These are phyloP conservation scores for Conger conger DNA, from an alignment of 2,113 vertebrate species.

Conservation along the genomic window DNA sequence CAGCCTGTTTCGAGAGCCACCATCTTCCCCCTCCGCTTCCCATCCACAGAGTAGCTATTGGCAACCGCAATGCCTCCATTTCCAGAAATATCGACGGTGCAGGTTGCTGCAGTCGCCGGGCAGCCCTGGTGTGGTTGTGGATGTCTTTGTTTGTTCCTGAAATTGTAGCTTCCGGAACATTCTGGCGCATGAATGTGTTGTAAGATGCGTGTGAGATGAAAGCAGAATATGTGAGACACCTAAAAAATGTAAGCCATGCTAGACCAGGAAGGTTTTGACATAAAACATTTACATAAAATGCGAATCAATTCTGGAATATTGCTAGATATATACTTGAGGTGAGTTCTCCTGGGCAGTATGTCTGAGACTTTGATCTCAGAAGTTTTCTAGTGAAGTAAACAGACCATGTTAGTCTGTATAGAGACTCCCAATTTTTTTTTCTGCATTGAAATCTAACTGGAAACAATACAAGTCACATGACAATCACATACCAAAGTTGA, in stretches of 20 bases:
- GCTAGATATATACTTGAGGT: too few relatives aligned
- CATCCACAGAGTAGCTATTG: constrained; percentile 58
- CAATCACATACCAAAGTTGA: background rate
- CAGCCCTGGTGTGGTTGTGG: background rate
- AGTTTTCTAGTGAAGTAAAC: background rate
- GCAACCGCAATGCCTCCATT: constrained; percentile 44
- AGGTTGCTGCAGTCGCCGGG: too few relatives aligned
- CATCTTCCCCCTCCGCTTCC: constrained; percentile 49
- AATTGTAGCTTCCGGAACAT: background rate
- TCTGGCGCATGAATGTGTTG: background rate
- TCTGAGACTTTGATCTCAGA: too few relatives aligned
- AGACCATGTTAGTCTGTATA: background rate
- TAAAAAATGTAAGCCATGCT: too few relatives aligned
- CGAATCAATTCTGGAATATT: too few relatives aligned
- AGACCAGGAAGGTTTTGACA: too few relatives aligned
- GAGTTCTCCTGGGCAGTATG: too few relatives aligned
- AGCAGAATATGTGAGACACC: too few relatives aligned
- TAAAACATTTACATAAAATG: too few relatives aligned
- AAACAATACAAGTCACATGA: background rate
- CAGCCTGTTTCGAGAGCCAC: constrained; percentile 51
- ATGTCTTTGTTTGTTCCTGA: background rate
- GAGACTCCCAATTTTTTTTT: background rate
- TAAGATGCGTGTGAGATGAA: too few relatives aligned
- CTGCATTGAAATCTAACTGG: background rate
- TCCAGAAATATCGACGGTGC: background rate